These are phyloP conservation scores for Poecilia wingei DNA, from an alignment of 2,797 vertebrate species.

Conservation along the genomic window DNA sequence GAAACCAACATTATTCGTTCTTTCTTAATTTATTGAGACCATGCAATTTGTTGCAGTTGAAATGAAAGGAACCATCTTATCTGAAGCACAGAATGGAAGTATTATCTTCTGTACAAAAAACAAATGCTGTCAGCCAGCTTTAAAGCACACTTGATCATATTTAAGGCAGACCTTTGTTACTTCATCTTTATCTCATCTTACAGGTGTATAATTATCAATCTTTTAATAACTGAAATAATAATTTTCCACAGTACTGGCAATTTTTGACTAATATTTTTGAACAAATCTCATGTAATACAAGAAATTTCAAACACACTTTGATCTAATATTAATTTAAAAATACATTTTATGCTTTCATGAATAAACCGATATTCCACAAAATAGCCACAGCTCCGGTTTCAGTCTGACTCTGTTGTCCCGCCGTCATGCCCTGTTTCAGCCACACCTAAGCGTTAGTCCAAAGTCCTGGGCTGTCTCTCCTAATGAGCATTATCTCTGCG, in stretches of 20 bases:
- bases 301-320: background rate
- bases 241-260: background rate
- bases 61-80: background rate
- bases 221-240: background rate
- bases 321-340: background rate
- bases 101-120: background rate
- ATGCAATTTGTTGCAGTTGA: background rate
- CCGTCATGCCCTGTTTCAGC: conserved; percentile 54
- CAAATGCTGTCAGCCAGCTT: background rate
- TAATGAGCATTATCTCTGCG: conserved; percentile 69
- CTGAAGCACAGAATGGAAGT: background rate
- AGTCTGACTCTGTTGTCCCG: conserved; percentile 52
- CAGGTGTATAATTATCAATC: background rate
- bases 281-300: background rate
- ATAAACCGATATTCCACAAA: conserved; percentile 25
- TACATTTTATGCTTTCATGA: conserved; percentile 5
- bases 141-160: background rate
- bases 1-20: background rate
- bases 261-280: background rate
- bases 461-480: conserved; percentile 40
- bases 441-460: conserved; percentile 44
- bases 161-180: background rate
- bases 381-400: conserved; percentile 31
- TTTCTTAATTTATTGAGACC: background rate
- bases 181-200: background rate